These are phyloP conservation scores for Uloborus plumipes DNA, from an alignment of 2,888 invertebrate genomes.

Conservation along the genomic window DNA sequence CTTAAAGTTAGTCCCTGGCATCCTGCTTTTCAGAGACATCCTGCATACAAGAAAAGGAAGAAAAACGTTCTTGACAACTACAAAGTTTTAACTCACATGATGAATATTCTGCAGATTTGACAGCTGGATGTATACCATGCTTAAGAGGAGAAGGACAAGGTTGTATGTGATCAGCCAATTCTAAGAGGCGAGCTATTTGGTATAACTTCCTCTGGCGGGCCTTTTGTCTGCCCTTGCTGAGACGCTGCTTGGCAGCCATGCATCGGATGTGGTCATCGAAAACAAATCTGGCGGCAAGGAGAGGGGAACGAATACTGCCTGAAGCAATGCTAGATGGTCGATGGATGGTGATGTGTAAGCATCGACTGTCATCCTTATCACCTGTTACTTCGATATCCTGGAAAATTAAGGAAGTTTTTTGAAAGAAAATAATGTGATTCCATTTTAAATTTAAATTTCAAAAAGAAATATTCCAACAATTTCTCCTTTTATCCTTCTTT, in stretches of 20 bases:
- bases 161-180: slow-evolving; percentile 75
- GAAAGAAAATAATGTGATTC: too few species aligned
- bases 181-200: slow-evolving; percentile 91
- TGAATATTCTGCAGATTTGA: slow-evolving; percentile 45
- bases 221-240: slow-evolving; percentile 85
- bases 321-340: slow-evolving; percentile 74
- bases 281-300: slow-evolving; percentile 92
- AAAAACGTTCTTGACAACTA: not conserved
- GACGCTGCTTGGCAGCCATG: slow-evolving; percentile 95
- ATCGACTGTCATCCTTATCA: slow-evolving; percentile 96
- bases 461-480: too few species aligned
- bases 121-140: slow-evolving; percentile 51
- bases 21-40: too few species aligned
- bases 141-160: slow-evolving; percentile 70
- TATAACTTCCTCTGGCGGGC: slow-evolving; percentile 97
- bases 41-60: too few species aligned
- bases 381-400: slow-evolving; percentile 96
- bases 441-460: too few species aligned
- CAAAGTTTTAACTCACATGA: slow-evolving; percentile 36
- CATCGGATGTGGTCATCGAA: slow-evolving; percentile 99
- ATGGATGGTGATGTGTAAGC: slow-evolving; percentile 93
- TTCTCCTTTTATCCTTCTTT: too few species aligned
- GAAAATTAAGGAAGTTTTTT: slow-evolving; percentile 45
- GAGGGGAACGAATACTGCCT: slow-evolving; percentile 76
- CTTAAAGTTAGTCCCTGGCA: too few species aligned